phyloP scores from a whole-genome alignment of 2,797 vertebrate species.

The Triplophysa yarkandensis region DNA sequence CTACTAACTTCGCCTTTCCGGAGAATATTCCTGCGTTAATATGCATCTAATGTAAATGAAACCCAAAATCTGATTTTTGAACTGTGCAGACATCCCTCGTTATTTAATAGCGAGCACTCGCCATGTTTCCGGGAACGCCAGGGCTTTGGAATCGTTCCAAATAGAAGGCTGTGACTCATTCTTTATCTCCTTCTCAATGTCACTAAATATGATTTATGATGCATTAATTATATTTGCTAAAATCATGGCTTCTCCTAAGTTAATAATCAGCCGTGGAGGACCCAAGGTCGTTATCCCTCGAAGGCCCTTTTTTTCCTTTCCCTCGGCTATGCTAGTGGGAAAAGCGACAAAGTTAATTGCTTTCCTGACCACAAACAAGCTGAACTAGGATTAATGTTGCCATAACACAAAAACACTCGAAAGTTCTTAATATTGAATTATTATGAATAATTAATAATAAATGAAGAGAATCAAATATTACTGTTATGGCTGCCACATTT shows the following conservation, averaged over 20 bases:
- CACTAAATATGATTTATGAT: constrained; percentile 56
- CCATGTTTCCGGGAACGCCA: not conserved
- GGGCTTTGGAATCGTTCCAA: constrained; percentile 20
- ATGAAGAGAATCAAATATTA: constrained; percentile 9
- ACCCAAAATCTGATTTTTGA: not conserved
- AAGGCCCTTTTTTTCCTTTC: constrained; percentile 53
- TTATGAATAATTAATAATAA: constrained; percentile 1
- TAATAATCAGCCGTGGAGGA: constrained; percentile 61
- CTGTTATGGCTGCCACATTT: not conserved
- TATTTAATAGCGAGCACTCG: constrained; percentile 9
- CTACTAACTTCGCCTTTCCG: constrained; percentile 6
- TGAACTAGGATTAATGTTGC: not conserved
- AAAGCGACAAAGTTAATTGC: constrained; percentile 7
- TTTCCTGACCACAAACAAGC: constrained; percentile 8
- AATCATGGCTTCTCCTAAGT: constrained; percentile 56
- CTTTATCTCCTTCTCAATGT: constrained; percentile 37
- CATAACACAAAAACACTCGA: not conserved
- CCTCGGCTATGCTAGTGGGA: not conserved
- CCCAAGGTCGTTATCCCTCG: constrained; percentile 59
- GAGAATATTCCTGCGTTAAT: constrained; percentile 1
- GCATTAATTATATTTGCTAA: constrained; percentile 58
- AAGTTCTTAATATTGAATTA: constrained; percentile 3
- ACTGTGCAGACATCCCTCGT: constrained; percentile 19
- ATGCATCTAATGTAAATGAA: constrained; percentile 19
- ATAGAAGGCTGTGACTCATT: constrained; percentile 24